phyloP scores from a whole-genome alignment of 2,888 invertebrate species.

The Drosophila aldrichi region DNA sequence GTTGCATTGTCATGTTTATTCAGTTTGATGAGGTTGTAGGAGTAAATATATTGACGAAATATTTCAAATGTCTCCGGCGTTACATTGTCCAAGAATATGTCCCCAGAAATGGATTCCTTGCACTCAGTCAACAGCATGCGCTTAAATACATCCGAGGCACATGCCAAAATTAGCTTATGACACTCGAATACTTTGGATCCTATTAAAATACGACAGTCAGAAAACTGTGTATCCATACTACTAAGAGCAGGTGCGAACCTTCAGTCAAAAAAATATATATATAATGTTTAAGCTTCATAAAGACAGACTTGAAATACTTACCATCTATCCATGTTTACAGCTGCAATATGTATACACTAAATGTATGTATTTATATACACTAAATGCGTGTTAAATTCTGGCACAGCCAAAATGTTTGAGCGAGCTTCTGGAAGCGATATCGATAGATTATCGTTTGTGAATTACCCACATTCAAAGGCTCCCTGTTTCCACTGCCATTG shows the following conservation, averaged over 20 bases:
- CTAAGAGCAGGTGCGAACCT: slow-evolving; percentile 25
- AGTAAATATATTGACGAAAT: slow-evolving; percentile 27
- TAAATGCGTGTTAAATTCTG: neutral
- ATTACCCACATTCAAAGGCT: no score
- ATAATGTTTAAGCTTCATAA: neutral
- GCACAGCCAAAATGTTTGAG: neutral
- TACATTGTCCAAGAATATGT: slow-evolving; percentile 19
- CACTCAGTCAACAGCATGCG: slow-evolving; percentile 18
- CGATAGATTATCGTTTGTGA: neutral
- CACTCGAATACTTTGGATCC: slow-evolving; percentile 7
- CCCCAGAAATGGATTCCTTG: slow-evolving; percentile 21
- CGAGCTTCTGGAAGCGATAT: neutral
- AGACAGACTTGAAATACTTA: neutral
- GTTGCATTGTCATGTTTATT: neutral
- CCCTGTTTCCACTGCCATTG: no score
- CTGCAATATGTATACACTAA: neutral
- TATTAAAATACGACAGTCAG: slow-evolving; percentile 29
- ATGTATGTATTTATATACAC: no score
- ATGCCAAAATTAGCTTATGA: slow-evolving; percentile 38
- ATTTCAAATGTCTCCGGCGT: slow-evolving; percentile 28
- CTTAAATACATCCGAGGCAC: slow-evolving; percentile 36
- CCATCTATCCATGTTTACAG: slow-evolving; percentile 2
- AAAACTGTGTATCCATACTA: slow-evolving; percentile 14
- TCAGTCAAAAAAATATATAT: neutral
- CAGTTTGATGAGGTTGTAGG: neutral